Percentiles rank a stretch among this genome's conserved stretches.
These are phyloP conservation scores for Catamblyrhynchus diadema DNA, from an alignment of 2,797 vertebrate genomes.

Conservation along the genomic window DNA sequence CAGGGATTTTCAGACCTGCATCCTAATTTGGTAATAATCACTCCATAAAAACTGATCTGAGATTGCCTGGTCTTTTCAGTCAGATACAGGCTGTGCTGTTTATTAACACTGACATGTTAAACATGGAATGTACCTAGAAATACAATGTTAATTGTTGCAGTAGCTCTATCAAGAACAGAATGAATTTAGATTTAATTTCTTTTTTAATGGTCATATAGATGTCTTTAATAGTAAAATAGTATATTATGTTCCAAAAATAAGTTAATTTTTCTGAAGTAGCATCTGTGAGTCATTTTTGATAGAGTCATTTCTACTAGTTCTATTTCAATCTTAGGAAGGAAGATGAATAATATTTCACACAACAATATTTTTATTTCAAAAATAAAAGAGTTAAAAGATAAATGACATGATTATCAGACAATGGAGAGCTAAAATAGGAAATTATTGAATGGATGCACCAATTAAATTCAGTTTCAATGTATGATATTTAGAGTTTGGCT, in stretches of 20 bases:
- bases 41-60: not conserved
- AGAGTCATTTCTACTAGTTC: not conserved
- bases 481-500: not conserved
- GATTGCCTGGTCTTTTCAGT: not conserved
- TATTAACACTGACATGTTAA: not conserved
- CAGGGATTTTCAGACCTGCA: not conserved
- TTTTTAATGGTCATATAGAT: not conserved
- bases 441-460: not conserved
- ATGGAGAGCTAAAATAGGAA: not conserved
- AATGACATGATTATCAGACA: not conserved
- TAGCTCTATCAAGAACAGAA: not conserved
- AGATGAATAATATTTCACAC: not conserved
- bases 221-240: not conserved
- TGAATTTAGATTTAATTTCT: not conserved
- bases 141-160: not conserved
- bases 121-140: not conserved
- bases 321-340: not conserved
- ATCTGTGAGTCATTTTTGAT: not conserved
- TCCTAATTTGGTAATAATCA: not conserved
- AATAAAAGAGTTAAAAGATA: not conserved
- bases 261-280: not conserved
- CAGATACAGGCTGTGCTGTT: not conserved
- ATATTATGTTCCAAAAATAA: not conserved
- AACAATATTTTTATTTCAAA: not conserved
- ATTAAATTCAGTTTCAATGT: not conserved